Evolutionary conservation across 2,113 vertebrate species (phyloP), one percentile per base, ranked within the genome.

Genomic region (Nerophis lumbriciformis): DNA sequence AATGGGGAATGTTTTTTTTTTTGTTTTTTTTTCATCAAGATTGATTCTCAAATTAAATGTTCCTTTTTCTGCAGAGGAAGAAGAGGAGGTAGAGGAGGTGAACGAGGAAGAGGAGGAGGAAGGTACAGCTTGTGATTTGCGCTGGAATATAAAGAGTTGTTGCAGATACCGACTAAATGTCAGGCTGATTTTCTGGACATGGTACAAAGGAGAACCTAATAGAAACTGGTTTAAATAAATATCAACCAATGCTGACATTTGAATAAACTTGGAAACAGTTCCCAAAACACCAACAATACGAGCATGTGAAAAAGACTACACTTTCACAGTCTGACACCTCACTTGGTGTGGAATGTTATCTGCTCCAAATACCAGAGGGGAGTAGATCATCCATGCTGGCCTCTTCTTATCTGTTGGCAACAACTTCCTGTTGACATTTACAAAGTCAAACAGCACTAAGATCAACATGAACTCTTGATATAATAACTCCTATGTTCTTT

Each of bases 51-150:
- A 39, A 39, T 1, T 12, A 45, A 44, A 12, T 77, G 53, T 76
- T 64, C 51, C 77, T 69, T 66, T 68, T 66, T 68, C 35, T 52
- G 53, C 78, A 84, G 82, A 48, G 35, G 58, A 59, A 60, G 49
- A 48, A 15, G 14, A 51, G 51, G 48, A 62, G 16, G 61, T 50
- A 48, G 50, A 66, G 57, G 12, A 61, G 48, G 53, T 63, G 13
- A 15, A 68, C 48, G 55, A 66, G 61, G 65, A 77, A 51, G 63
- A 72, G 58, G 72, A 12, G 1, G 73, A 76, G 47, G 77, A 87
- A 83, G 85, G 85, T 87, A 82, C 12, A 36, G 19, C 28, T 47
- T 72, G 37, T 9, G 64, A 14, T 68, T 15, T 62, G 19, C 47
- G 36, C 14, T 59, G 4, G 28, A 47, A 65, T 35, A 9, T 39